Conservation (phyloP, 2,888 invertebrate genomes). For the Ceraclea dissimilis region DNA sequence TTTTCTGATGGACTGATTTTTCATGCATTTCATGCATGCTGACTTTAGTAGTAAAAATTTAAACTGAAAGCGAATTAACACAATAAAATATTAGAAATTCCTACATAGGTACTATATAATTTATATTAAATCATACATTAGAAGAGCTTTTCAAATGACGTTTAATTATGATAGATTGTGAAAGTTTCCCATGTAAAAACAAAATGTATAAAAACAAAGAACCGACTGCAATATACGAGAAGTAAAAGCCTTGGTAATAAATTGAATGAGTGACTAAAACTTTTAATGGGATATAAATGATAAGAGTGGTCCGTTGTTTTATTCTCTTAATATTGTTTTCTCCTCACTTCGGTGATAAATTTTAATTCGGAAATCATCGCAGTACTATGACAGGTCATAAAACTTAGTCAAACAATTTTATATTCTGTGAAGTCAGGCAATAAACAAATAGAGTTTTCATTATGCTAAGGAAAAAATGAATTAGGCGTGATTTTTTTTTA, state of each 20-base stretch:
- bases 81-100: too few relatives aligned
- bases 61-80: too few relatives aligned
- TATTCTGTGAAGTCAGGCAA: not conserved
- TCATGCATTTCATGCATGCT: too few relatives aligned
- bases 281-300: constrained; percentile 2
- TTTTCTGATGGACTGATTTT: too few relatives aligned
- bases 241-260: not conserved
- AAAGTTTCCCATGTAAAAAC: not conserved
- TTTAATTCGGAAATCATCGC: not conserved
- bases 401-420: not conserved
- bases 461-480: too few relatives aligned
- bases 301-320: not conserved
- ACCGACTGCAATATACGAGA: not conserved
- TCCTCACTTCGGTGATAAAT: not conserved
- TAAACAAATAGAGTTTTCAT: too few relatives aligned
- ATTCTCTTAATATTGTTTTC: not conserved
- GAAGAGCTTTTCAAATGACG: too few relatives aligned
- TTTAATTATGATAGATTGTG: not conserved
- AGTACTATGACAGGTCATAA: not conserved
- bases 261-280: not conserved
- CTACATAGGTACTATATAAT: too few relatives aligned
- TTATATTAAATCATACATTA: too few relatives aligned
- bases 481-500: too few relatives aligned
- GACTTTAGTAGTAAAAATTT: too few relatives aligned
- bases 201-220: not conserved